phyloP scores from a whole-genome alignment of 1,140 invertebrate genomes.

The Bombus affinis region DNA sequence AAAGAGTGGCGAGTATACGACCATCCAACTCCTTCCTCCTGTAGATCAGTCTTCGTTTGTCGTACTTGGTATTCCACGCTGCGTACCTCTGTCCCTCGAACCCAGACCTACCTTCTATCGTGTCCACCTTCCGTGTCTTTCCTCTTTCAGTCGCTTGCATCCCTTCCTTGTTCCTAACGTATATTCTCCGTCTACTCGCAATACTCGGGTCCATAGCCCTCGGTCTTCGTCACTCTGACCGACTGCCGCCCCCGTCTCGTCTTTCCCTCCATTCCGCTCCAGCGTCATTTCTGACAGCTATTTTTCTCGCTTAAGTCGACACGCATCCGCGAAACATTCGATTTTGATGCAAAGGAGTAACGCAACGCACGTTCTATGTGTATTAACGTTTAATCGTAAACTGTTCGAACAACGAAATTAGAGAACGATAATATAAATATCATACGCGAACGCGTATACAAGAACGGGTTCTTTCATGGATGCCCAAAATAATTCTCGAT shows the following conservation, averaged over 20 bases:
- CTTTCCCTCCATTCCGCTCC: not conserved
- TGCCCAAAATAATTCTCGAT: not conserved
- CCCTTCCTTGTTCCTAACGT: constrained; percentile 11
- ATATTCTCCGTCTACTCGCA: constrained; percentile 1
- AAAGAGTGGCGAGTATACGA: constrained; percentile 55
- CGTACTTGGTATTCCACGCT: not conserved
- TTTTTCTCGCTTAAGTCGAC: constrained; percentile 52
- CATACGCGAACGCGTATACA: no score
- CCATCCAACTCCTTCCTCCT: constrained; percentile 12
- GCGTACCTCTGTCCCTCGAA: constrained; percentile 15
- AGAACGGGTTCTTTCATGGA: not conserved
- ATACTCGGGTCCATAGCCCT: not conserved
- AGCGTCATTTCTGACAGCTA: constrained; percentile 43
- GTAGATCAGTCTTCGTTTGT: constrained; percentile 30
- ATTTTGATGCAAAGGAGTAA: constrained; percentile 79
- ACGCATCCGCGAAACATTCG: constrained; percentile 80
- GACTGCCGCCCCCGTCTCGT: not conserved
- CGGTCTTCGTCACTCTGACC: constrained; percentile 7
- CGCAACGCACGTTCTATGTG: constrained; percentile 78
- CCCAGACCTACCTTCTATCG: constrained; percentile 25
- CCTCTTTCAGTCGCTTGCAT: constrained; percentile 36
- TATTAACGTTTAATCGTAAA: constrained; percentile 61
- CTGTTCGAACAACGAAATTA: not conserved
- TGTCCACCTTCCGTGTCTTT: constrained; percentile 28
- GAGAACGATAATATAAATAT: not conserved